Conservation (phyloP, 2,797 vertebrate genomes). For the Enteromius radiatus region DNA sequence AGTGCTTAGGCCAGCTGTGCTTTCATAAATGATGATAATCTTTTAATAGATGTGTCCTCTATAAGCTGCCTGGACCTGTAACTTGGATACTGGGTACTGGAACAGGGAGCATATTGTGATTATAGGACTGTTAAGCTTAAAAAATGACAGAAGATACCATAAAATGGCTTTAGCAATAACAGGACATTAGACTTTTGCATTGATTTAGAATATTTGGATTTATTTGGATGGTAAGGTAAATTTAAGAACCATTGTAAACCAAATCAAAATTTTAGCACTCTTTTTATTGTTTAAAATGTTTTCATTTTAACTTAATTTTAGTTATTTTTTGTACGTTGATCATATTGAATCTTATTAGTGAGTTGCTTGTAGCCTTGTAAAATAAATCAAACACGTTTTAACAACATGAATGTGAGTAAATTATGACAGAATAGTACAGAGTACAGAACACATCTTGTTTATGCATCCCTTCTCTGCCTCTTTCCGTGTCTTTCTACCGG, state of each 20-base stretch:
- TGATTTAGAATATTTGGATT: neutral
- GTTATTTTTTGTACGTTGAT: neutral
- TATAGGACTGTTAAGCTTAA: neutral
- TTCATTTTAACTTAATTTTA: neutral
- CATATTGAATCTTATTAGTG: neutral
- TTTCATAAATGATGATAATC: constrained; percentile 17
- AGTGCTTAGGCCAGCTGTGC: constrained; percentile 17
- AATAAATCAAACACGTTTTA: neutral
- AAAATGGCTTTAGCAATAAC: neutral
- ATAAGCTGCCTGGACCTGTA: neutral
- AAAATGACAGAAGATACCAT: neutral
- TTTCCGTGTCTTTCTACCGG: no score
- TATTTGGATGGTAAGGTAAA: neutral
- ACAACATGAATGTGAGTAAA: neutral
- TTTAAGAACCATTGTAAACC: neutral
- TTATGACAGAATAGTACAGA: neutral
- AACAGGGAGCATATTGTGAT: neutral
- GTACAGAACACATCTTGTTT: no score
- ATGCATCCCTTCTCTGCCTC: no score
- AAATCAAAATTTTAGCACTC: neutral
- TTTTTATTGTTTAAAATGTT: neutral
- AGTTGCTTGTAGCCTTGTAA: neutral
- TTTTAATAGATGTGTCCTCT: constrained; percentile 7
- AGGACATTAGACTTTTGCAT: neutral
- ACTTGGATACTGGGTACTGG: neutral